These are phyloP conservation scores for Streptopelia turtur DNA, from an alignment of 2,797 vertebrate genomes.

Conservation along the genomic window DNA sequence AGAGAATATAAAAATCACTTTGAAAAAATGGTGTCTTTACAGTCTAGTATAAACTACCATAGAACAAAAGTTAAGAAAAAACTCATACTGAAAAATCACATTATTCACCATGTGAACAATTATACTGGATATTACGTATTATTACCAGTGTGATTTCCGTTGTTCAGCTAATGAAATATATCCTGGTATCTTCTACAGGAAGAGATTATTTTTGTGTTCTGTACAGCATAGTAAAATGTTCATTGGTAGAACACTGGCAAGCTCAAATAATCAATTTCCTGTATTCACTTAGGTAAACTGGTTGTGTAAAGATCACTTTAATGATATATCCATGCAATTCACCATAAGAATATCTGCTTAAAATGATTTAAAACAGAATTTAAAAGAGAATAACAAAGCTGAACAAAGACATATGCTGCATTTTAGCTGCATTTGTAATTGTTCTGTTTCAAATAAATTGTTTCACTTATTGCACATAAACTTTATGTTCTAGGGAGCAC, in stretches of 20 bases:
- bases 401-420: neutral
- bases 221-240: neutral
- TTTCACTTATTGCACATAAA: neutral
- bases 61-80: neutral
- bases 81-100: neutral
- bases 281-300: neutral
- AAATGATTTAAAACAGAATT: neutral
- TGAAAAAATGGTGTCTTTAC: neutral
- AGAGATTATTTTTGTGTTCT: neutral
- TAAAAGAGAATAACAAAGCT: neutral
- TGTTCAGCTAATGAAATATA: slow-evolving; percentile 25
- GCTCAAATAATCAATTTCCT: neutral
- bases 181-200: neutral
- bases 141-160: slow-evolving; percentile 15
- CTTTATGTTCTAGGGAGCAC: neutral
- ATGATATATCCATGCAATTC: neutral
- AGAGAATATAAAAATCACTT: neutral
- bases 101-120: neutral
- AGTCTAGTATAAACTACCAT: neutral
- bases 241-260: neutral
- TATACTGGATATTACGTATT: neutral
- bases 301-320: neutral
- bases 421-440: neutral
- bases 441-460: neutral
- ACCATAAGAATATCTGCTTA: neutral